Conservation (phyloP, 1,140 invertebrate genomes). For the Pseudomyrmex flavicornis region DNA sequence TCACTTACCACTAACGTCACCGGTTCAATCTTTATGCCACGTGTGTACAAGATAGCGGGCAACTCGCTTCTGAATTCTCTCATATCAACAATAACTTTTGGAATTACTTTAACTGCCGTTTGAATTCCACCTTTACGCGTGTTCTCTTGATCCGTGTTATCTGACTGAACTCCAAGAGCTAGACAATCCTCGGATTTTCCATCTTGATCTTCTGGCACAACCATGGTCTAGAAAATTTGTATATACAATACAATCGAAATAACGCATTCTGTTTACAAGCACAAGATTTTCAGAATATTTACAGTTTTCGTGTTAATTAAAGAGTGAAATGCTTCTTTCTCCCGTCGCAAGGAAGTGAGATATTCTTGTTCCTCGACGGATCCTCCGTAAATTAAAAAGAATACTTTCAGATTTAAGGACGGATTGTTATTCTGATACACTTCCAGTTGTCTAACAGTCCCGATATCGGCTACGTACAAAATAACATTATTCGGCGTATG, state of each 20-base stretch:
- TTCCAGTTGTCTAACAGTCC: slow-evolving; percentile 95
- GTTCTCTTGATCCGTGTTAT: slow-evolving; percentile 82
- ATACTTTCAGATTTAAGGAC: slow-evolving; percentile 89
- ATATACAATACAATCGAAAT: slow-evolving; percentile 9
- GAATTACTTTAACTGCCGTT: slow-evolving; percentile 78
- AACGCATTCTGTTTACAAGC: not conserved
- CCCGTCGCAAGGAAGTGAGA: slow-evolving; percentile 93
- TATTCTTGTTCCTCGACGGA: slow-evolving; percentile 98
- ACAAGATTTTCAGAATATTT: slow-evolving; percentile 75
- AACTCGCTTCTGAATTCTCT: slow-evolving; percentile 98
- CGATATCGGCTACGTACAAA: slow-evolving; percentile 96
- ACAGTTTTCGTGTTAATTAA: slow-evolving; percentile 96
- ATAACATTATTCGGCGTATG: slow-evolving; percentile 93
- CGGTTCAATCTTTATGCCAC: slow-evolving; percentile 97
- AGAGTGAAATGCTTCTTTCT: slow-evolving; percentile 97
- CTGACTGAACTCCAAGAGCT: slow-evolving; percentile 85
- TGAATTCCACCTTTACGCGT: slow-evolving; percentile 88
- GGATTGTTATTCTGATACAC: slow-evolving; percentile 89
- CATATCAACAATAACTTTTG: slow-evolving; percentile 97
- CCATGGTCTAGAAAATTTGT: slow-evolving; percentile 90
- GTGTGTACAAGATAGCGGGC: slow-evolving; percentile 96
- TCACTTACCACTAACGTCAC: slow-evolving; percentile 92
- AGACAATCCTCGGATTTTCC: slow-evolving; percentile 92
- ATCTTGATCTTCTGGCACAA: slow-evolving; percentile 96
- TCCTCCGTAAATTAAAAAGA: slow-evolving; percentile 94